Evolutionary conservation across 2,113 vertebrate genomes (phyloP), one percentile per base, ranked within the genome.

Genomic region (Rousettus leschenaultii): DNA sequence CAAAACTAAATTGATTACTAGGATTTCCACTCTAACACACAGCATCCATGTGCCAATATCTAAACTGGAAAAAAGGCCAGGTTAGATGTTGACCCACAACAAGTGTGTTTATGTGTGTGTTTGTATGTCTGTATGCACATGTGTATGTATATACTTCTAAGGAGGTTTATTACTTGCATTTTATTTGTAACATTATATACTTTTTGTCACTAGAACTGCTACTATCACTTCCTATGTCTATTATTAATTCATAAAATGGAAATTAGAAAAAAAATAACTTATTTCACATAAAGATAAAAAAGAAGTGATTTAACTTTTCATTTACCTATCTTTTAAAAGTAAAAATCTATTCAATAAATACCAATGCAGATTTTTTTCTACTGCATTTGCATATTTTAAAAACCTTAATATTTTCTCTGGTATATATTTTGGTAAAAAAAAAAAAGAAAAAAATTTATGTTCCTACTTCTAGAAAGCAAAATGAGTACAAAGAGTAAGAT

Each of bases 241-340:
- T 28, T 82, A 45, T 15, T 82, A 68, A 85, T 91, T 75, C 38
- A 89, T 61, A 57, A 92, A 94, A 89, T 1, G 84, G n/a, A 95
- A 93, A 68, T 48, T 63, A 53, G 48, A 86, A 59, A 51, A 59
- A 51, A 59, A 85, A 55, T 53, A 68, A 92, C 40, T 38, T 95
- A 18, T 84, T 78, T 87, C 59, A 89, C 15, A 82, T n/a, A 91
- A 95, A 86, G 65, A 73, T 38, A 68, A 86, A 84, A 93, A 73
- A 70, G 30, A 38, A 6, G 30, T 33, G 40, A 84, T 68, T 75
- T 77, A 57, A 66, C 79, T 89, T 92, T 90, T 55, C 19, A 90
- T 88, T 94, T 86, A 85, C 15, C n/a, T 66, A n/a, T 89, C 15
- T 78, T 26, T 71, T 86, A 92, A 96, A 92, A 89, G 75, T 73